Conservation (phyloP, 2,797 vertebrate genomes). For the Choloepus didactylus region DNA sequence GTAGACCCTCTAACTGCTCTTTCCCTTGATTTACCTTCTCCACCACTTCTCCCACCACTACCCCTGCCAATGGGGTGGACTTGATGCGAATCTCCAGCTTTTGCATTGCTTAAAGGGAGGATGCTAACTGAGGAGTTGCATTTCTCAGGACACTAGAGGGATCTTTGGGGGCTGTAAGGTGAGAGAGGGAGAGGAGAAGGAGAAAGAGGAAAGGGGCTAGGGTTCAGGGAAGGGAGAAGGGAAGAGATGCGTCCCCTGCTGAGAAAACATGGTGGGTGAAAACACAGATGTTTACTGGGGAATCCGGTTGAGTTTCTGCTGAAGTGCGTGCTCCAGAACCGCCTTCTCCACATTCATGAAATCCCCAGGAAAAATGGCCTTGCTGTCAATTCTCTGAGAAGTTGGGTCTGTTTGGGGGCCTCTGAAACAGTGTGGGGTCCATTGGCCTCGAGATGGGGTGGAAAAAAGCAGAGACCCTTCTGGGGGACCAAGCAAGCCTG, state of each 20-base stretch:
- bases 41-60: not conserved
- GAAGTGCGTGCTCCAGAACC: not conserved
- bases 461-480: not conserved
- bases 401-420: not conserved
- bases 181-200: not conserved
- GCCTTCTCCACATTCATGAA: not conserved
- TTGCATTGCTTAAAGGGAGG: not conserved
- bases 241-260: not conserved
- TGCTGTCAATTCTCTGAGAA: too few species aligned
- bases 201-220: not conserved
- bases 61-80: not conserved
- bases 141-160: not conserved
- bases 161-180: not conserved
- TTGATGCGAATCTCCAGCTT: not conserved
- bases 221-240: too few species aligned
- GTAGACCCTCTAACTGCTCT: not conserved
- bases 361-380: not conserved
- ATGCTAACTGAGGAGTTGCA: not conserved
- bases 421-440: too few species aligned
- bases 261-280: not conserved
- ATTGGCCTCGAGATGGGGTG: too few species aligned
- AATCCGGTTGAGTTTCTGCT: not conserved
- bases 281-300: not conserved
- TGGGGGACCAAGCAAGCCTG: not conserved
- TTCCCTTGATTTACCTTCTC: not conserved